Percentiles rank a stretch among this genome's conserved stretches.
These are phyloP conservation scores for Lithophane leautieri DNA, from an alignment of 2,888 invertebrate genomes.

Conservation along the genomic window DNA sequence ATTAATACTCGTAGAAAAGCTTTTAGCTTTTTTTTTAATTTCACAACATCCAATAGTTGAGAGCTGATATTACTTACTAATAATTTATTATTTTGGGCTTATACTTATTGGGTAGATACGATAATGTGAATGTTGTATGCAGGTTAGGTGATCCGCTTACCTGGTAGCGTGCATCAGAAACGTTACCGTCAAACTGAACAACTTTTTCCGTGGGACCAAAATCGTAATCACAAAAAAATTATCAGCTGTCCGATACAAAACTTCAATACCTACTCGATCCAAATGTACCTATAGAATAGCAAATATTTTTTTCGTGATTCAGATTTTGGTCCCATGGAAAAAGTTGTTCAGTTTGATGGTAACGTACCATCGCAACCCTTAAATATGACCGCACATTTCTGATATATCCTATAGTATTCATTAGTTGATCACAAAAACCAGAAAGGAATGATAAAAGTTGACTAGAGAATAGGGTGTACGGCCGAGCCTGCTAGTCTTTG, in stretches of 20 bases:
- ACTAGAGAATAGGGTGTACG: background rate
- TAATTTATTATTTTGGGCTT: background rate
- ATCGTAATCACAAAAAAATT: no score
- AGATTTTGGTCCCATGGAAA: no score
- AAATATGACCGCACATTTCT: no score
- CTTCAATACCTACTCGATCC: no score
- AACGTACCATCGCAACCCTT: no score
- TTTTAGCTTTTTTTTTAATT: conserved; percentile 3
- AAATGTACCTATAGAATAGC: no score
- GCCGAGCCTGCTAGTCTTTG: background rate
- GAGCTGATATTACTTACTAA: background rate
- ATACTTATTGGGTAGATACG: background rate
- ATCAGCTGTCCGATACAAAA: no score
- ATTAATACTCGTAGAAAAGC: background rate
- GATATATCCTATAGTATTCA: background rate
- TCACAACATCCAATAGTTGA: background rate
- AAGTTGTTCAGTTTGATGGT: no score
- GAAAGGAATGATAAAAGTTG: background rate
- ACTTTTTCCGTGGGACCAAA: no score
- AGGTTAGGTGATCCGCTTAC: no score
- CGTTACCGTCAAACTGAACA: no score
- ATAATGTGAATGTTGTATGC: background rate
- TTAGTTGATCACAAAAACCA: background rate
- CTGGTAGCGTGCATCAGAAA: background rate
- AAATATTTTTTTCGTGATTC: no score